Base-by-base conservation (phyloP, 2,113 vertebrate species). In the Pachypanchax playfairii region DNA sequence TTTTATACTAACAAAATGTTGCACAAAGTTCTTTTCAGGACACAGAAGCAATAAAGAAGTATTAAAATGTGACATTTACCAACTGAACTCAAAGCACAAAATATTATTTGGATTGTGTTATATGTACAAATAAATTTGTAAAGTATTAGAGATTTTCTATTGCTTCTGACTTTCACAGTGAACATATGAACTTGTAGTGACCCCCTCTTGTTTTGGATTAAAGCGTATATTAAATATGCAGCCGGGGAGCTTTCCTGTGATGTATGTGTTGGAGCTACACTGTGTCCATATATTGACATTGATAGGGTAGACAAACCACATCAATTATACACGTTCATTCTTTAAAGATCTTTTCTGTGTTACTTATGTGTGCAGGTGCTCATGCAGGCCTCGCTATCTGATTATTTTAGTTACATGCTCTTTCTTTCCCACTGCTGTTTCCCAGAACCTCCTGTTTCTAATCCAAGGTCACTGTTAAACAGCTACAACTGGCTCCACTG, bases 271-370 rank as follows among this genome's bases (percentile, higher is more conserved):
- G 11, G 73, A 77, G 75, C 59, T 77, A 25, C 25, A 3, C 69
- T 80, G 52, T 81, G 81, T 87, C 83, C 80, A 79, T 76, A 83
- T 84, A 85, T 80, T 85, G 80, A 84, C n/a, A n/a, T n/a, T n/a
- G n/a, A n/a, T n/a, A n/a, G n/a, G n/a, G n/a, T n/a, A n/a, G n/a
- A n/a, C n/a, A n/a, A n/a, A n/a, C n/a, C n/a, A n/a, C n/a, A n/a
- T n/a, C n/a, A n/a, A n/a, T n/a, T n/a, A n/a, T n/a, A n/a, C n/a
- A n/a, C n/a, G n/a, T n/a, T n/a, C n/a, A n/a, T n/a, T n/a, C n/a
- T n/a, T n/a, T n/a, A n/a, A n/a, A n/a, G n/a, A n/a, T n/a, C n/a
- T n/a, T n/a, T n/a, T n/a, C n/a, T n/a, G n/a, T n/a, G n/a, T n/a
- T n/a, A n/a, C n/a, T n/a, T n/a, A n/a, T n/a, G n/a, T n/a, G n/a